Percentiles rank a stretch among this genome's conserved stretches.
Conservation (phyloP, 92 coral and sea anemone species). For the Epizoanthus illoricatus region DNA sequence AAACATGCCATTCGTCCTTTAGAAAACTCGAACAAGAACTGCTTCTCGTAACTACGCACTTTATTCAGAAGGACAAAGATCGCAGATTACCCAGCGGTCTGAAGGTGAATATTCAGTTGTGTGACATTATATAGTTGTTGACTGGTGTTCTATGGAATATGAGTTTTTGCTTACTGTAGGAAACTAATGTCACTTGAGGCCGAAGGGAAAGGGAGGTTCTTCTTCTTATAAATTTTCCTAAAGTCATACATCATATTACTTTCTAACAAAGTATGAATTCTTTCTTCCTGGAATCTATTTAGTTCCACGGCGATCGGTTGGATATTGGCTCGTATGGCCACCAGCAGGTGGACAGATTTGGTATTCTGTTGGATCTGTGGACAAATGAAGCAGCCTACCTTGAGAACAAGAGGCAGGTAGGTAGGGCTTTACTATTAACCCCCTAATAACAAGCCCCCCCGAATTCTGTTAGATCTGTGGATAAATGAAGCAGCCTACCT, state of each 20-base stretch:
- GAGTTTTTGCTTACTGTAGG: no score
- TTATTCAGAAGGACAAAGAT: conserved; percentile 84
- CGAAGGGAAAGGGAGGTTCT: no score
- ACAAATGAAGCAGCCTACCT: conserved; percentile 94
- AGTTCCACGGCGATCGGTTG: conserved; percentile 81
- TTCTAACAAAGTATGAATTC: neutral
- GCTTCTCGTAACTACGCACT: conserved; percentile 87
- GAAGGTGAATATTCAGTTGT: conserved; percentile 23
- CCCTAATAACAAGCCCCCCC: no score
- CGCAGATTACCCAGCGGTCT: conserved; percentile 53
- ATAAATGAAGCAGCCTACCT: conserved; percentile 93
- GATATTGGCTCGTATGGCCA: conserved; percentile 87
- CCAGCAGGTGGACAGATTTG: conserved; percentile 92
- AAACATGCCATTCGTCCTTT: neutral
- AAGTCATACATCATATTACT: no score
- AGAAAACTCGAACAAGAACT: conserved; percentile 93
- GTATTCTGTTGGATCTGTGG: conserved; percentile 89
- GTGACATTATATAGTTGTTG: no score
- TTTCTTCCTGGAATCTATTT: neutral
- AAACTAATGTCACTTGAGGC: no score
- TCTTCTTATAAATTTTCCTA: no score
- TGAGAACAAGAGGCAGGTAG: conserved; percentile 96
- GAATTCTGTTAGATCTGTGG: conserved; percentile 96
- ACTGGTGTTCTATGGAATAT: no score
- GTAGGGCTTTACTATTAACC: neutral